A percentile compares a stretch with the other conserved stretches of the same genome.
phyloP scores from a whole-genome alignment of 2,888 invertebrate genomes.

The Coleophora flavipennella region DNA sequence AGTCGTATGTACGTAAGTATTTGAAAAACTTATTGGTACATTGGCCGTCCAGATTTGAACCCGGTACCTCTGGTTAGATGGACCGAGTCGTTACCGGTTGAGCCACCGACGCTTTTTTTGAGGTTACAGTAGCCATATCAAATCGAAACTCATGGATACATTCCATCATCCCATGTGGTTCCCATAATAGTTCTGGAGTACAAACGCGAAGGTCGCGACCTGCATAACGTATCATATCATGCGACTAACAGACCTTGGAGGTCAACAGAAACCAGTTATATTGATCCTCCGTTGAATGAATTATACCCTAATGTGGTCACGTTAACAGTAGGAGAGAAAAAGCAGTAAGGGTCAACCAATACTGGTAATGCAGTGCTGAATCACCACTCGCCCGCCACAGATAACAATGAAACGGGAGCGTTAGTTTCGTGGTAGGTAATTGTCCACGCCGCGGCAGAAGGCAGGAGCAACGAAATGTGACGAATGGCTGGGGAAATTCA shows the following conservation, averaged over 20 bases:
- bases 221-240: slow-evolving; percentile 45
- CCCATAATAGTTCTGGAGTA: slow-evolving; percentile 42
- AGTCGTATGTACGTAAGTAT: too few species aligned
- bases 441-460: slow-evolving; percentile 24
- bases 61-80: too few species aligned
- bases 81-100: too few species aligned
- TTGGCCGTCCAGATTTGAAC: too few species aligned
- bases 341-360: slow-evolving; percentile 23
- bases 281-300: slow-evolving; percentile 19
- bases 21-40: too few species aligned
- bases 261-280: slow-evolving; percentile 27
- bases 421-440: slow-evolving; percentile 16
- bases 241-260: slow-evolving; percentile 26
- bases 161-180: slow-evolving; percentile 22
- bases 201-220: slow-evolving; percentile 41
- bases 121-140: neutral
- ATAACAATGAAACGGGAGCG: slow-evolving; percentile 32
- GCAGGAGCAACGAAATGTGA: slow-evolving; percentile 36
- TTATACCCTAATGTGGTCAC: slow-evolving; percentile 7
- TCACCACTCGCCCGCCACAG: too few species aligned
- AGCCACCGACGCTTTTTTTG: too few species aligned
- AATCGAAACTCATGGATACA: slow-evolving; percentile 11
- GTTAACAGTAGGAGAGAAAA: slow-evolving; percentile 13
- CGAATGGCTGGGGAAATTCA: slow-evolving; percentile 19
- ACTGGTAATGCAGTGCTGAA: slow-evolving; percentile 34